phyloP scores from a whole-genome alignment of 1,140 invertebrate species.

The Drosophila ohnishii region DNA sequence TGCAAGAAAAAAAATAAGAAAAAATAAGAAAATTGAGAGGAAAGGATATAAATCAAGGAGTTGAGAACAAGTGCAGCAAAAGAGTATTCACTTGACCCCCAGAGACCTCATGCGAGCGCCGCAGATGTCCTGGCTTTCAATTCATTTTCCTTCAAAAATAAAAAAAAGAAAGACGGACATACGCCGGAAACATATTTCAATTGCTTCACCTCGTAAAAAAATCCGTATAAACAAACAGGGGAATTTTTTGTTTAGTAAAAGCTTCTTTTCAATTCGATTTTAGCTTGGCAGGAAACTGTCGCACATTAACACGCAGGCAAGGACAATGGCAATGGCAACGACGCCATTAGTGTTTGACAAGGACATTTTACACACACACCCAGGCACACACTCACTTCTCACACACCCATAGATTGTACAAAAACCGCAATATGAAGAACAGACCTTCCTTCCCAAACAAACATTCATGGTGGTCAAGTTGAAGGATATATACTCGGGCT shows the following conservation, averaged over 20 bases:
- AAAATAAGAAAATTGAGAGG: constrained; percentile 26
- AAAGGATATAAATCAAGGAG: constrained; percentile 34
- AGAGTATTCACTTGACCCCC: constrained; percentile 26
- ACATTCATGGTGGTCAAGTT: constrained; percentile 46
- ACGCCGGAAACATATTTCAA: constrained; percentile 57
- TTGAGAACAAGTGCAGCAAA: constrained; percentile 27
- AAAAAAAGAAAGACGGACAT: constrained; percentile 11
- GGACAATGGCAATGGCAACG: constrained; percentile 68
- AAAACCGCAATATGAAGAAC: constrained; percentile 47
- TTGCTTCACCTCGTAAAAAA: constrained; percentile 42
- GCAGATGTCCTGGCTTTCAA: constrained; percentile 18
- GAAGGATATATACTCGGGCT: constrained; percentile 44
- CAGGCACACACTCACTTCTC: constrained; percentile 6
- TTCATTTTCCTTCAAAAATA: not conserved
- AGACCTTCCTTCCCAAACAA: constrained; percentile 16
- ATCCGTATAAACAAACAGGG: constrained; percentile 42
- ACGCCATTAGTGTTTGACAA: constrained; percentile 79
- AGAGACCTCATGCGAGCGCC: constrained; percentile 16
- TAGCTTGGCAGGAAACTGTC: constrained; percentile 61
- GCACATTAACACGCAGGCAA: constrained; percentile 73
- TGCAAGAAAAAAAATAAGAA: constrained; percentile 48
- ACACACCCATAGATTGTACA: constrained; percentile 26
- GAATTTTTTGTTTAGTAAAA: constrained; percentile 26
- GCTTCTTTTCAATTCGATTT: constrained; percentile 60
- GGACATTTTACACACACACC: constrained; percentile 60